Percentiles rank a stretch among this genome's conserved stretches.
Evolutionary conservation across 2,888 invertebrate species (phyloP).

Genomic region (Drosophila formosana): DNA sequence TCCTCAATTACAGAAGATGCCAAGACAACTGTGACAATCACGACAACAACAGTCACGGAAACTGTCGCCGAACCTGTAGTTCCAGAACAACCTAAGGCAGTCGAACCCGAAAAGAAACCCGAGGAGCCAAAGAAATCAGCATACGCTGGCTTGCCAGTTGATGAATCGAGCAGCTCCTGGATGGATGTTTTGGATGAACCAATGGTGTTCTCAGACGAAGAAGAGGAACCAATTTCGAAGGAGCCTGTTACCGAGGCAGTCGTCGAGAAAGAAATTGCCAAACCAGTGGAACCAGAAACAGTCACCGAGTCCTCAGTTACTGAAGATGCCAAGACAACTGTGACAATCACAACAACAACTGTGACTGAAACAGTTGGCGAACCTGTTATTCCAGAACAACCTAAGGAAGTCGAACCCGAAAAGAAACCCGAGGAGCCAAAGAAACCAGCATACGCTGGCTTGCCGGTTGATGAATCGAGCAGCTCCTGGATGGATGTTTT

Average conservation of each 20-base stretch:
- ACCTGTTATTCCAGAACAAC: not conserved
- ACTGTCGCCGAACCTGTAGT: not conserved
- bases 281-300: not conserved
- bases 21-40: constrained; percentile 3
- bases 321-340: constrained; percentile 8
- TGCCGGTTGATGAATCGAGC: constrained; percentile 7
- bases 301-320: not conserved
- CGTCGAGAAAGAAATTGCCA: not conserved
- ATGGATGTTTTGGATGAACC: constrained; percentile 83
- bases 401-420: constrained; percentile 8
- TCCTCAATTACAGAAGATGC: constrained; percentile 9
- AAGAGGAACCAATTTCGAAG: constrained; percentile 37
- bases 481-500: constrained; percentile 9
- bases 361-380: constrained; percentile 3
- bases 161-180: constrained; percentile 69
- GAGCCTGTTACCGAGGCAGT: not conserved
- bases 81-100: not conserved
- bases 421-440: constrained; percentile 2
- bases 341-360: constrained; percentile 8
- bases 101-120: constrained; percentile 53
- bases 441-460: constrained; percentile 8
- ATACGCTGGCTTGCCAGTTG: constrained; percentile 78
- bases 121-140: constrained; percentile 73
- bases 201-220: constrained; percentile 82
- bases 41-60: constrained; percentile 16